These are phyloP conservation scores for Agriopis leucophaearia DNA, from an alignment of 2,888 invertebrate species.

Conservation along the genomic window DNA sequence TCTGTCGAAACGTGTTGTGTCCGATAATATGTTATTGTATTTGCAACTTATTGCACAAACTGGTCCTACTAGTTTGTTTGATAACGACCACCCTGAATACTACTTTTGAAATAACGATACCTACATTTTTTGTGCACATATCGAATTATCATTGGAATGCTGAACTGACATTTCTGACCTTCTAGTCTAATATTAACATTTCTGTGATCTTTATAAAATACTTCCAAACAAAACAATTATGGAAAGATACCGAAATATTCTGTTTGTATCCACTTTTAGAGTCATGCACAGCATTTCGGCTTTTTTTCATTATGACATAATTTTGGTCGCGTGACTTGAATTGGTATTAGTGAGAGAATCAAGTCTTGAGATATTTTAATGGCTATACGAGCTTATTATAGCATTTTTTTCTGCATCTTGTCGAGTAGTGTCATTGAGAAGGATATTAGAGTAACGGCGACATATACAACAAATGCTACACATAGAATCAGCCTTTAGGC, in stretches of 20 bases:
- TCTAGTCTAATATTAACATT: neutral
- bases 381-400: too few species aligned
- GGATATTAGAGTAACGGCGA: too few species aligned
- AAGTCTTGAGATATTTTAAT: neutral
- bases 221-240: constrained; percentile 1
- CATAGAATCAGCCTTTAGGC: too few species aligned
- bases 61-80: constrained; percentile 4
- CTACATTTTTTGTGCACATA: neutral
- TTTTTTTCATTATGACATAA: neutral
- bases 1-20: constrained; percentile 16
- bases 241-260: neutral
- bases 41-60: constrained; percentile 17
- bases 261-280: constrained; percentile 6
- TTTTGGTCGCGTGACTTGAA: neutral
- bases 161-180: neutral
- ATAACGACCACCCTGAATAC: neutral
- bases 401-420: too few species aligned
- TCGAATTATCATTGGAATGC: neutral
- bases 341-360: neutral
- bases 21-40: constrained; percentile 13
- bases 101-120: neutral
- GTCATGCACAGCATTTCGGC: neutral
- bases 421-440: too few species aligned
- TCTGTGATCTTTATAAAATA: constrained; percentile 5
- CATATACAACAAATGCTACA: too few species aligned